A percentile compares a stretch with the other conserved stretches of the same genome.
Evolutionary conservation across 2,888 invertebrate species (phyloP).

Genomic region (Nemotelus nigrinus): DNA sequence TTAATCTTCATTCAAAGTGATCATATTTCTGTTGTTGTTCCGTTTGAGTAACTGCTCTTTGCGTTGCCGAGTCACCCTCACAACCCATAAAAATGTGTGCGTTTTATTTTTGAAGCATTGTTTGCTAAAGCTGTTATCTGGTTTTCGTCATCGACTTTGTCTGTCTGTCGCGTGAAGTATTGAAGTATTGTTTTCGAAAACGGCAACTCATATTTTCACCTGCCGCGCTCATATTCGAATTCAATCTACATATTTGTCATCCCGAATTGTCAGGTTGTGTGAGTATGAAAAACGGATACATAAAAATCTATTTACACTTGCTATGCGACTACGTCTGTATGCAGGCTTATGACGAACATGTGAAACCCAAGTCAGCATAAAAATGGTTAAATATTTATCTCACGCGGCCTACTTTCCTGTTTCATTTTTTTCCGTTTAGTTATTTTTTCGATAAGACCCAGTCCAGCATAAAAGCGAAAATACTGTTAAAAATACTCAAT

Average conservation of each 20-base stretch:
- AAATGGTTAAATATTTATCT: constrained; percentile 38
- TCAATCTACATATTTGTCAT: not conserved
- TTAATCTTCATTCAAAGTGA: too few species aligned
- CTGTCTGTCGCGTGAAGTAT: too few species aligned
- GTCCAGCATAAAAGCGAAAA: constrained; percentile 11
- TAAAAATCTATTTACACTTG: constrained; percentile 26
- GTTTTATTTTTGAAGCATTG: too few species aligned
- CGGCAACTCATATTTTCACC: not conserved
- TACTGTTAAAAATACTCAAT: constrained; percentile 3
- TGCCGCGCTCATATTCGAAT: too few species aligned
- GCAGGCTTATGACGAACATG: not conserved
- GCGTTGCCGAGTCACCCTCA: too few species aligned
- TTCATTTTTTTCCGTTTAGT: not conserved
- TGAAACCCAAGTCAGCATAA: constrained; percentile 15
- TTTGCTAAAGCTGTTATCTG: too few species aligned
- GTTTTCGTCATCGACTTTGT: too few species aligned
- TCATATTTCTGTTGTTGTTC: too few species aligned
- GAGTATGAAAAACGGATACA: constrained; percentile 29
- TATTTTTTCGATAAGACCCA: too few species aligned
- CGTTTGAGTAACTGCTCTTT: too few species aligned
- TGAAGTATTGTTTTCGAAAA: not conserved
- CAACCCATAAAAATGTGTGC: too few species aligned
- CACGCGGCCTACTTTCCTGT: constrained; percentile 17
- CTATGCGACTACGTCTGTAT: constrained; percentile 4
- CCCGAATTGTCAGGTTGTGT: not conserved